Conservation (phyloP, 2,888 invertebrate species). For the Apamea crenata region DNA sequence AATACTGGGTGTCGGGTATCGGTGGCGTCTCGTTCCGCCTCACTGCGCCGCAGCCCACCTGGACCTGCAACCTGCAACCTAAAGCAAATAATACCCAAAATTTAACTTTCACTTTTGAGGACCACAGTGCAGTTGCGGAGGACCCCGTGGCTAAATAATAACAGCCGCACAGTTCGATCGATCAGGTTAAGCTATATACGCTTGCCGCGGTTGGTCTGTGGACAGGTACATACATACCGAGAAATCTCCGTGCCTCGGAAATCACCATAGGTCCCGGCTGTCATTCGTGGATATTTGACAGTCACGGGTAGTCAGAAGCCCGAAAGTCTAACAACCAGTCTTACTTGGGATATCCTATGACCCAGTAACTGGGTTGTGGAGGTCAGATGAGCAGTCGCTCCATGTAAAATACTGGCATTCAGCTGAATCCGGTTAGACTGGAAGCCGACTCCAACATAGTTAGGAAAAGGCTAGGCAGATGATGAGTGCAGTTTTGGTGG, state of each 20-base stretch:
- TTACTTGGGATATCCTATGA: background rate
- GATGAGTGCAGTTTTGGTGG: background rate
- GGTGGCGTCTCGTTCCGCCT: conserved; percentile 20
- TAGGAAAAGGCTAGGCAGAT: no score
- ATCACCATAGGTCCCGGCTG: background rate
- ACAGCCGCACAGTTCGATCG: background rate
- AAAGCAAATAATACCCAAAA: conserved; percentile 36
- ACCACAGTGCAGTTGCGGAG: conserved; percentile 9
- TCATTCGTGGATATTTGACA: no score
- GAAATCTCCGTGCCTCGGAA: background rate
- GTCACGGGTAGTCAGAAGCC: background rate
- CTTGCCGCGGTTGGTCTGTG: no score
- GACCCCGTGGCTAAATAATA: background rate
- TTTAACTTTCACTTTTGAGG: conserved; percentile 25
- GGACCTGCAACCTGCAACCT: conserved; percentile 23
- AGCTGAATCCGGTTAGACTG: no score
- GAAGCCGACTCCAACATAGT: no score
- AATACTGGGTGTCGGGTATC: conserved; percentile 46
- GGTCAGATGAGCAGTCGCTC: background rate
- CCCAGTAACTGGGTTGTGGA: background rate
- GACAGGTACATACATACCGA: no score
- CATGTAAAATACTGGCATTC: no score
- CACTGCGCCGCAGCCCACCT: conserved; percentile 53
- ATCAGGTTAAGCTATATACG: no score
- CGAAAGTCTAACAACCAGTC: background rate